Base-by-base conservation (phyloP, 64 coral and sea anemone genomes). In the Orbicella faveolata region DNA sequence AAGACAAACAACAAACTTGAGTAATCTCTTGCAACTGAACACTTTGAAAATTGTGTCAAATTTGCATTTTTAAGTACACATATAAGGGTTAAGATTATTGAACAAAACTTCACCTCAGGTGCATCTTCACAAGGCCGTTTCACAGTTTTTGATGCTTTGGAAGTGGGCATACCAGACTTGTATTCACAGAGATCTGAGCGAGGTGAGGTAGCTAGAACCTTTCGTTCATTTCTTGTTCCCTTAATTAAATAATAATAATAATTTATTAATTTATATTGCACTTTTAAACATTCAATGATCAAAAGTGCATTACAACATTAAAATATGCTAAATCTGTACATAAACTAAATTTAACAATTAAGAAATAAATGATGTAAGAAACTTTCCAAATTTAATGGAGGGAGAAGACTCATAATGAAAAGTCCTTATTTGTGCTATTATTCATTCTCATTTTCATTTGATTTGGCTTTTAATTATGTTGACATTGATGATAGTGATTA, bases 151-250 rank as follows among this genome's bases (percentile, higher is more conserved):
- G 39, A 65, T 6, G 36, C 10, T 64, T 48, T 48, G 44, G 44
- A 48, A 48, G 57, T 23, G 15, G 79, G 20, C 23, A 82, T 36
- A 53, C 52, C 69, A 5, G 63, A 54, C 17, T 61, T 69, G 36
- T 84, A 91, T 62, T 76, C 75, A 26, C 75, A 61, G 18, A 91
- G 75, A 25, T 84, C 54, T 63, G 89, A 84, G 51, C 61, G 62
- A 8, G 72, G 80, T 15, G 89, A 84, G 14, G 66, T 64, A 19
- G 89, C 89, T 30, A 91, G 72, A 62, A 91, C 75, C 53, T 85
- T 84, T 10, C 89, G 52, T 61, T 91, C 89, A 61, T 84, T 84
- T 77, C 62, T 84, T 51, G 80, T 91, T 75, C 89, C 89, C 89
- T 91, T 48, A 48, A 48, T 48, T 2, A 44, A 2, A 76, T 4